Evolutionary conservation across 1,140 invertebrate species (phyloP).

Genomic region (Drosophila kikkawai): DNA sequence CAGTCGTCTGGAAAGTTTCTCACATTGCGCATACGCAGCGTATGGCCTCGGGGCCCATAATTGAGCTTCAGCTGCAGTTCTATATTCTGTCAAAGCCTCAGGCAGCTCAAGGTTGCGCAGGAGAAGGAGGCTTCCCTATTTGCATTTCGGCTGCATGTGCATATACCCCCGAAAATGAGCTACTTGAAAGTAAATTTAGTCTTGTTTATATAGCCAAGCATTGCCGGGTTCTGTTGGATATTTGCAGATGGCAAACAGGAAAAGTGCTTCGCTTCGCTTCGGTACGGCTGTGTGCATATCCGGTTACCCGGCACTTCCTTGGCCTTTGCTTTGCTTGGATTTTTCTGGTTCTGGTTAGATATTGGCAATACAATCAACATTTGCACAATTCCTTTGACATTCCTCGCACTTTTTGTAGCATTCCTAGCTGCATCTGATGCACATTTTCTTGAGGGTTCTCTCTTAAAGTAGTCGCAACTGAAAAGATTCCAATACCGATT

Average conservation of each 20-base stretch:
- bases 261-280: constrained; percentile 42
- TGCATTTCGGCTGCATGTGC: constrained; percentile 67
- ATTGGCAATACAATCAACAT: constrained; percentile 75
- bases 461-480: constrained; percentile 40
- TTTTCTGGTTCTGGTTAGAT: constrained; percentile 51
- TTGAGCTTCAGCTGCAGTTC: constrained; percentile 63
- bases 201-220: constrained; percentile 61
- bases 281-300: constrained; percentile 59
- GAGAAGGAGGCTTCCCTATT: constrained; percentile 54
- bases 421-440: constrained; percentile 62
- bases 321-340: constrained; percentile 25
- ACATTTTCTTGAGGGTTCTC: constrained; percentile 33
- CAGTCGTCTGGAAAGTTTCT: constrained; percentile 59
- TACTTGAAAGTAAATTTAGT: constrained; percentile 71
- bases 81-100: constrained; percentile 20
- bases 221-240: constrained; percentile 38
- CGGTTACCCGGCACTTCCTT: constrained; percentile 64
- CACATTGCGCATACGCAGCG: constrained; percentile 68
- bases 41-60: constrained; percentile 39
- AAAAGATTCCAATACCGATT: constrained; percentile 1
- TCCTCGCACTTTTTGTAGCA: constrained; percentile 44
- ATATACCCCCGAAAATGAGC: constrained; percentile 62
- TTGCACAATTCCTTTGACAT: constrained; percentile 77
- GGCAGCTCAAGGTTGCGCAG: constrained; percentile 49
- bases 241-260: constrained; percentile 72